Conservation (phyloP, 2,888 invertebrate species). For the Mongoloraphidia duomilia region DNA sequence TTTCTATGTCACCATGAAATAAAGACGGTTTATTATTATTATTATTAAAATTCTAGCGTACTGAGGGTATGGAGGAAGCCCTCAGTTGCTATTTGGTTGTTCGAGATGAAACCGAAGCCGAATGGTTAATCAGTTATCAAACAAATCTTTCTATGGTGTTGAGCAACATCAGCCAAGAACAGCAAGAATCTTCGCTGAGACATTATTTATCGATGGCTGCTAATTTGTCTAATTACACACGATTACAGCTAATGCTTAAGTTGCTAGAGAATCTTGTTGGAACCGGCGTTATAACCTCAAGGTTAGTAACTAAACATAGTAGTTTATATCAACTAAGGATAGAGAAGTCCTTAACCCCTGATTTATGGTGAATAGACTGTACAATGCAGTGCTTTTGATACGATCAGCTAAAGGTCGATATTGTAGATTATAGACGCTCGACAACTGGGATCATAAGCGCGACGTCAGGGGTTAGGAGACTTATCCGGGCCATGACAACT, state of each 20-base stretch:
- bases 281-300: constrained; percentile 56
- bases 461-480: not conserved
- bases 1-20: no score
- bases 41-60: constrained; percentile 51
- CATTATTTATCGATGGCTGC: constrained; percentile 62
- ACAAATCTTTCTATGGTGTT: constrained; percentile 41
- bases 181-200: constrained; percentile 58
- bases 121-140: constrained; percentile 51
- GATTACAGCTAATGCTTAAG: constrained; percentile 59
- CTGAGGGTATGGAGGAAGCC: constrained; percentile 76
- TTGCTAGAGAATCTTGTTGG: constrained; percentile 64
- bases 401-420: no score
- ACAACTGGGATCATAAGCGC: no score
- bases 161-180: constrained; percentile 43
- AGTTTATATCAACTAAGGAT: no score
- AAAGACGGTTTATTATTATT: no score
- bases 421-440: no score
- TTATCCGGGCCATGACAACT: no score
- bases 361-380: no score
- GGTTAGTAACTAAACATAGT: constrained; percentile 32
- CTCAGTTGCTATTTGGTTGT: constrained; percentile 80
- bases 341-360: no score
- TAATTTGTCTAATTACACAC: constrained; percentile 55
- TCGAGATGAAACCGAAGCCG: constrained; percentile 48
- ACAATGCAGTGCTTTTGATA: no score